These are phyloP conservation scores for Atta colombica DNA, from an alignment of 1,140 invertebrate genomes.

Conservation along the genomic window DNA sequence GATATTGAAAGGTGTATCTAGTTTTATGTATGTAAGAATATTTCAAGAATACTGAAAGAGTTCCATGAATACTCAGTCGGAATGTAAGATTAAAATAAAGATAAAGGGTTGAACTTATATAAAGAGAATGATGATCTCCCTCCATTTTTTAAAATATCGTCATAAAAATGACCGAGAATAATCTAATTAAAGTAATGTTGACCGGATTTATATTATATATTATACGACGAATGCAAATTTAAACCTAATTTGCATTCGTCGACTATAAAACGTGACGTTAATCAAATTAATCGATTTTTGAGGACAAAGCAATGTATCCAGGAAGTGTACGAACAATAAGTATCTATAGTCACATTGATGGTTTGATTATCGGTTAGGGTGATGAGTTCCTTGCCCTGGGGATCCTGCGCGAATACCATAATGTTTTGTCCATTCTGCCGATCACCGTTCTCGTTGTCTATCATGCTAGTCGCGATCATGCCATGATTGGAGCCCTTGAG, in stretches of 20 bases:
- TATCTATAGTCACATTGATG: slow-evolving; percentile 77
- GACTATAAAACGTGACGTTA: background rate
- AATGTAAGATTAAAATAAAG: background rate
- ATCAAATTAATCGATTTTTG: background rate
- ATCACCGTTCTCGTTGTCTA: slow-evolving; percentile 67
- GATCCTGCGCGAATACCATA: slow-evolving; percentile 79
- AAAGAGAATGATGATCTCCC: background rate
- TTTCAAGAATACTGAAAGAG: background rate
- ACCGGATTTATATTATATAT: background rate
- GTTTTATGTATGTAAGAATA: background rate
- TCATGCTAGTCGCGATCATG: slow-evolving; percentile 59
- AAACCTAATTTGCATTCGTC: background rate
- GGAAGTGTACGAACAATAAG: slow-evolving; percentile 81
- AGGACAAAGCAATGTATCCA: background rate
- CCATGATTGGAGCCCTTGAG: slow-evolving; percentile 58
- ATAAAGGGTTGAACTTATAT: background rate
- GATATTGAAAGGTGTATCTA: background rate
- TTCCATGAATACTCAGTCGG: background rate
- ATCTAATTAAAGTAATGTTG: background rate
- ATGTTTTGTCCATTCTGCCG: slow-evolving; percentile 80
- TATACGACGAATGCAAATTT: background rate
- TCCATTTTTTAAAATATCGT: background rate
- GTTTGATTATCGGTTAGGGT: slow-evolving; percentile 74
- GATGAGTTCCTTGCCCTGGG: slow-evolving; percentile 78
- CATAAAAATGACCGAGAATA: background rate